Percentiles rank a stretch among this genome's conserved stretches.
Evolutionary conservation across 2,797 vertebrate genomes (phyloP).

Genomic region (Parauchenoglanis punctatus): DNA sequence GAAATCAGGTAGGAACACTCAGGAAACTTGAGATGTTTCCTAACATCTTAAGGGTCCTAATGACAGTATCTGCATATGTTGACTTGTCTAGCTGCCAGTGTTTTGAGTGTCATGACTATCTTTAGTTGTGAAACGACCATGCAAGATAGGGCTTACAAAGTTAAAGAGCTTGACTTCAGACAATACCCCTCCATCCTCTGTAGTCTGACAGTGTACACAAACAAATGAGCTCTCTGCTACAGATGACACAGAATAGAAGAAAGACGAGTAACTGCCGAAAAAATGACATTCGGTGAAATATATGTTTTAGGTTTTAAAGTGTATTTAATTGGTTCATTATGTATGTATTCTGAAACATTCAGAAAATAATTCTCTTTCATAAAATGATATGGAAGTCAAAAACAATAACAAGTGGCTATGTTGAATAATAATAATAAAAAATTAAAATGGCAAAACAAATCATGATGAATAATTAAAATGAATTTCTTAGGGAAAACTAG

Average conservation of each 20-base stretch:
- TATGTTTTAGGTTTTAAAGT: background rate
- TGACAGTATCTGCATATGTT: conserved; percentile 88
- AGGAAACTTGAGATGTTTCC: conserved; percentile 63
- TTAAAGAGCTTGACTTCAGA: conserved; percentile 25
- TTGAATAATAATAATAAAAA: background rate
- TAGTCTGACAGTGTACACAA: conserved; percentile 38
- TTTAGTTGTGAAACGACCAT: conserved; percentile 85
- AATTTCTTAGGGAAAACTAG: background rate
- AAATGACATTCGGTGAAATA: background rate
- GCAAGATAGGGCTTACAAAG: conserved; percentile 68
- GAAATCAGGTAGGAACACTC: background rate
- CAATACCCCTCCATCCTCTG: conserved; percentile 48
- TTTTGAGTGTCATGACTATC: conserved; percentile 81
- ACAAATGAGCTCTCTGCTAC: conserved; percentile 43
- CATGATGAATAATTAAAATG: background rate
- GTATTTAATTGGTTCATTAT: background rate
- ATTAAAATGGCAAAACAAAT: background rate
- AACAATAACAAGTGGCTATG: background rate
- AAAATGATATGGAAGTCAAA: background rate
- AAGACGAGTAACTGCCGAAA: conserved; percentile 14
- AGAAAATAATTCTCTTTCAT: background rate
- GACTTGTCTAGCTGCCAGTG: conserved; percentile 73
- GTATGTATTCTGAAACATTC: background rate
- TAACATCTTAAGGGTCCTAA: conserved; percentile 72
- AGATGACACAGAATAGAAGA: conserved; percentile 18